phyloP scores from a whole-genome alignment of 2,797 vertebrate species.

The Carduelis carduelis region DNA sequence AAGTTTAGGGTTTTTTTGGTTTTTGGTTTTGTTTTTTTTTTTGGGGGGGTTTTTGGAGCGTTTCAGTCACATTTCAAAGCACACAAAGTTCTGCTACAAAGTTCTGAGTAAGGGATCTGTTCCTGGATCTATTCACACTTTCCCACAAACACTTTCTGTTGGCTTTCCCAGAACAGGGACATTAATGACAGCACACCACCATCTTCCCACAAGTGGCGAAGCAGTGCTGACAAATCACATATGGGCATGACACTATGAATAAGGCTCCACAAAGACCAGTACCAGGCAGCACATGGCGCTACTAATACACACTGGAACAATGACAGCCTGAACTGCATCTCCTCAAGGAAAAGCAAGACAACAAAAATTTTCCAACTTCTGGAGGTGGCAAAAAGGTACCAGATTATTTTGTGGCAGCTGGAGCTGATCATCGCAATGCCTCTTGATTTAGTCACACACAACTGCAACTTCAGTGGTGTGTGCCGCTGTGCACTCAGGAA shows the following conservation, averaged over 20 bases:
- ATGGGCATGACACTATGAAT: constrained; percentile 2
- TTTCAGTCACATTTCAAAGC: not conserved
- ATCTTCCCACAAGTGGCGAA: not conserved
- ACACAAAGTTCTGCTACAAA: not conserved
- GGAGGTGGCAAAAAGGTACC: not conserved
- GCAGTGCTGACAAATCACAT: not conserved
- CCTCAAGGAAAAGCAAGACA: not conserved
- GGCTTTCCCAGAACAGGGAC: not conserved
- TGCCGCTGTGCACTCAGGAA: accelerated
- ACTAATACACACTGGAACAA: not conserved
- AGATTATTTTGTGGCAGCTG: not conserved
- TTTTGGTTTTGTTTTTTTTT: not conserved
- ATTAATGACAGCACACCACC: not conserved
- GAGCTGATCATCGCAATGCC: not conserved
- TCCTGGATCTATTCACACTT: not conserved
- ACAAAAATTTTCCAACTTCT: not conserved
- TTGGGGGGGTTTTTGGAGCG: not conserved
- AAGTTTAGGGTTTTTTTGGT: not conserved
- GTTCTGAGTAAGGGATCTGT: not conserved
- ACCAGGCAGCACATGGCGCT: not conserved
- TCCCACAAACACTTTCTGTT: not conserved
- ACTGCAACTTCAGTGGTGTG: not conserved
- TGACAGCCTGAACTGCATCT: not conserved
- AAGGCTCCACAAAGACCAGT: not conserved
- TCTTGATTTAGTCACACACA: not conserved